Evolutionary conservation across 1,140 invertebrate species (phyloP).

Genomic region (Streblospio benedicti): DNA sequence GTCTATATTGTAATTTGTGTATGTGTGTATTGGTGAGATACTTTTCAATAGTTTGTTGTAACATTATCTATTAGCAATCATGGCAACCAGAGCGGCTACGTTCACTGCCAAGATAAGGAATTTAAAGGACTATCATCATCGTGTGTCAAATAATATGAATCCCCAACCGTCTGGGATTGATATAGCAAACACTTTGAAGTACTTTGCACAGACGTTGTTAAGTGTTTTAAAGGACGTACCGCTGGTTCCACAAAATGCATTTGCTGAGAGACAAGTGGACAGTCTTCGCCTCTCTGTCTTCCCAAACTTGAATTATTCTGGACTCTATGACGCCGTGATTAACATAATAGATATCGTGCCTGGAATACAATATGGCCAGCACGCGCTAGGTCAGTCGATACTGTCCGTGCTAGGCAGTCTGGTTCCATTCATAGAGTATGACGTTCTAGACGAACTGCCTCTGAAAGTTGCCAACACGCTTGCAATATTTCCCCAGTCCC

Average conservation of each 20-base stretch:
- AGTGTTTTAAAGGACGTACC: conserved; percentile 84
- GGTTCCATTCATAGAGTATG: conserved; percentile 90
- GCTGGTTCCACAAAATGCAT: conserved; percentile 77
- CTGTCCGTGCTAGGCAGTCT: conserved; percentile 50
- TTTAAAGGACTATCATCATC: conserved; percentile 88
- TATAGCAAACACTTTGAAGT: conserved; percentile 93
- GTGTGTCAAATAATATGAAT: conserved; percentile 80
- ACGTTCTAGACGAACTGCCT: conserved; percentile 88
- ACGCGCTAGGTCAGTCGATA: conserved; percentile 60
- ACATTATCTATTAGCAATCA: too few species aligned
- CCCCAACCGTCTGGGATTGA: conserved; percentile 88
- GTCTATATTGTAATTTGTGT: too few species aligned
- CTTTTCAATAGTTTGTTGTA: too few species aligned
- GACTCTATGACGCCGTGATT: conserved; percentile 61
- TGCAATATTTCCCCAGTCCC: conserved; percentile 74
- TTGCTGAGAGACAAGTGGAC: conserved; percentile 65
- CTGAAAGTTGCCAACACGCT: conserved; percentile 88
- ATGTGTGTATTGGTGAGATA: too few species aligned
- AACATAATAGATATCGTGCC: conserved; percentile 50
- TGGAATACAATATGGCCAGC: conserved; percentile 44
- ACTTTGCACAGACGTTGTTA: conserved; percentile 91
- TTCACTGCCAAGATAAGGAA: conserved; percentile 95
- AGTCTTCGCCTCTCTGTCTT: conserved; percentile 75
- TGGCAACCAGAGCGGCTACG: too few species aligned
- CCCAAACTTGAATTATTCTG: conserved; percentile 90